Conservation (phyloP, 2,797 vertebrate genomes). For the Labeo calbasu region DNA sequence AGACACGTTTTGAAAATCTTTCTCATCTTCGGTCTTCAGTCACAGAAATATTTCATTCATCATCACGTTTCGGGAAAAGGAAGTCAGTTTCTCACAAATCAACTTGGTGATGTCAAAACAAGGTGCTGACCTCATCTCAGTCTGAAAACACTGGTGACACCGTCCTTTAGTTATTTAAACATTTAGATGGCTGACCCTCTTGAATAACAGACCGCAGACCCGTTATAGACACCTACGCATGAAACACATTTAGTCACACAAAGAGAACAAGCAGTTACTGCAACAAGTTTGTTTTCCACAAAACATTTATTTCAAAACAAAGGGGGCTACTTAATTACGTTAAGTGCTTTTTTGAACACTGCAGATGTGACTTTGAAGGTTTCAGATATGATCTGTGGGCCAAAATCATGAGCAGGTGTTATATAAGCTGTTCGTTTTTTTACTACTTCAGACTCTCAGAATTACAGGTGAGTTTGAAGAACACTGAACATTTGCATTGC, state of each 20-base stretch:
- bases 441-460: background rate
- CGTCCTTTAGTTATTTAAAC: slow-evolving; percentile 37
- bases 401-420: background rate
- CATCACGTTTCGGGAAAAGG: slow-evolving; percentile 16
- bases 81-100: slow-evolving; percentile 19
- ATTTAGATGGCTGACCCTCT: slow-evolving; percentile 2
- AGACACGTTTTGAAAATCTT: background rate
- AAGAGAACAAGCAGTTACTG: background rate
- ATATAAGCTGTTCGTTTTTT: background rate
- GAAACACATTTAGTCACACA: background rate
- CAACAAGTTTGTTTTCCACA: background rate
- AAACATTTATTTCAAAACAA: background rate
- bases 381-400: background rate
- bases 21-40: background rate
- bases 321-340: background rate
- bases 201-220: slow-evolving; percentile 10
- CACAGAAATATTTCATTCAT: slow-evolving; percentile 17
- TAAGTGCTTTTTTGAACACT: background rate
- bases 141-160: slow-evolving; percentile 37
- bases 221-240: slow-evolving; percentile 3
- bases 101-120: slow-evolving; percentile 27
- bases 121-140: slow-evolving; percentile 29
- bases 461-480: slow-evolving; percentile 45
- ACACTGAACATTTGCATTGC: slow-evolving; percentile 54
- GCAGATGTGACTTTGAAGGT: background rate